Percentiles rank a stretch among this genome's conserved stretches.
Evolutionary conservation across 2,888 invertebrate genomes (phyloP).

Genomic region (Cylindroiulus punctatus): DNA sequence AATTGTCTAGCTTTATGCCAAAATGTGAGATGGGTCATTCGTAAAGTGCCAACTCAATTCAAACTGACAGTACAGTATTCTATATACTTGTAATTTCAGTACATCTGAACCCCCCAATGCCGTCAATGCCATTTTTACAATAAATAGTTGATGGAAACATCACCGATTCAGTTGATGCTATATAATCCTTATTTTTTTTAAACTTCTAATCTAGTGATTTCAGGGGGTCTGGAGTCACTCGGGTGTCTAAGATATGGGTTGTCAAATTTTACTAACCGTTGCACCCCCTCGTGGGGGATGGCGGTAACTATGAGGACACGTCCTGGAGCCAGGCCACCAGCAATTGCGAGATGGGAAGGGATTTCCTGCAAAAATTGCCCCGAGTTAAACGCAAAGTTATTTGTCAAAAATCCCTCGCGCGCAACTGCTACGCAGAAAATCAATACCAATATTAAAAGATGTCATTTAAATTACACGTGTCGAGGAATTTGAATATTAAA

Average conservation of each 20-base stretch:
- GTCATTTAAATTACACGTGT: conserved; percentile 18
- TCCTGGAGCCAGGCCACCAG: conserved; percentile 49
- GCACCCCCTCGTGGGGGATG: conserved; percentile 15
- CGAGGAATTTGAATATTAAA: conserved; percentile 18
- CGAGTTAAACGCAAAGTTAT: background rate
- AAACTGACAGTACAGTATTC: no score
- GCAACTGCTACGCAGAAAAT: background rate
- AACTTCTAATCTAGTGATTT: no score
- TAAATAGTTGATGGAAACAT: no score
- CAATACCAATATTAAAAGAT: conserved; percentile 17
- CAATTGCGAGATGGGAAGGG: conserved; percentile 22
- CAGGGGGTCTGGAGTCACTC: no score
- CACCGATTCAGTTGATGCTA: no score
- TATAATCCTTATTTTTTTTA: no score
- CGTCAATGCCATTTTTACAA: no score
- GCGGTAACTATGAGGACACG: conserved; percentile 36
- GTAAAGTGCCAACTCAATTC: background rate
- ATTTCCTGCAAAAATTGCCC: conserved; percentile 42
- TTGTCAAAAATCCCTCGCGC: background rate
- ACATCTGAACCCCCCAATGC: no score
- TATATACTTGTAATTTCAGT: no score
- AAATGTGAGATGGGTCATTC: background rate
- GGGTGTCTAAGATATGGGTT: background rate
- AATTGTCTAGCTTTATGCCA: background rate
- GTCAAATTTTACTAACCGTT: conserved; percentile 20